Base-by-base conservation (phyloP, 1,140 invertebrate species). In the Tyrophagus putrescentiae region DNA sequence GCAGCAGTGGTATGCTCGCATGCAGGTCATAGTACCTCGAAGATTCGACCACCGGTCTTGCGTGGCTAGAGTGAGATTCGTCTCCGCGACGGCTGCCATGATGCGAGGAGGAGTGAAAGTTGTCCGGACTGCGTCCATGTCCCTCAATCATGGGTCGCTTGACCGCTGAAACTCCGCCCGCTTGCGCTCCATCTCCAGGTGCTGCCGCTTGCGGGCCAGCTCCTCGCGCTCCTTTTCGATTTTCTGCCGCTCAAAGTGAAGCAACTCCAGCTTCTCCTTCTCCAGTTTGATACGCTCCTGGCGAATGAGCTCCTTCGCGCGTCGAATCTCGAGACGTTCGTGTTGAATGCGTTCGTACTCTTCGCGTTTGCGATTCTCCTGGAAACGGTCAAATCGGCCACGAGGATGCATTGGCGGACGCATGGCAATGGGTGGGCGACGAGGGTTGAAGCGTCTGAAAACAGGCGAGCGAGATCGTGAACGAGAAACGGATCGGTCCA, bases 181-280 rank as follows among this genome's bases (percentile, higher is more conserved):
- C 2, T 44, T 4, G 44, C 28, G 57, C 23, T 21, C 28, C 23
- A 16, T 28, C 18, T 45, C 21, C 18, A 50, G 16, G 36, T 53
- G 45, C 4, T 39, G 21, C 27, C 57, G 34, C 39, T 63, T 53
- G 57, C 84, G 76, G 68, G 87, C 83, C 36, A 88, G 69, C 68
- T 91, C 86, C 63, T 87, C 76, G 65, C 83, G 79, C 66, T 90
- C 87, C 50, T 84, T 73, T 68, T 88, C 85, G 25, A 91, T 72
- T 68, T 84, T 83, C 65, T 89, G 86, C 18, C 86, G 73, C 70
- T 90, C 87, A 42, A 86, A 67, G 68, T 84, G 83, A 67, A 89
- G 85, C 18, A 82, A 76, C 67, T 85, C 84, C 23, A 87, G 77
- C 44, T 78, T 77, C 67, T 86, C 83, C 25, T 83, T 75, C 71